These are phyloP conservation scores for Sarcophaga variegata DNA, from an alignment of 2,888 invertebrate species.

Conservation along the genomic window DNA sequence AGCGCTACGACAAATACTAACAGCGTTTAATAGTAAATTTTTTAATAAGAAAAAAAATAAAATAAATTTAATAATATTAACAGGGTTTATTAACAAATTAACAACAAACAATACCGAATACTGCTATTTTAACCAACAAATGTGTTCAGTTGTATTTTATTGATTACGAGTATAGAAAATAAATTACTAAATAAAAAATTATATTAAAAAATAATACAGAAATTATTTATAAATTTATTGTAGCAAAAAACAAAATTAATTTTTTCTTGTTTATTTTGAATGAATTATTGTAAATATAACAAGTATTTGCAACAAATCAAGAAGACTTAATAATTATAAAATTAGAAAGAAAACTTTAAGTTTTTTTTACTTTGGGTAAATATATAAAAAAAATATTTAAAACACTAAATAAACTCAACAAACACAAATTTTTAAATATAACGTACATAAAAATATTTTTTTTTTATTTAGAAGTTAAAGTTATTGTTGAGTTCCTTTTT, in stretches of 20 bases:
- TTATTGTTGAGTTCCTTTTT: not conserved
- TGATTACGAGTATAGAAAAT: conserved; percentile 29
- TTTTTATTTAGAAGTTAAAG: no score
- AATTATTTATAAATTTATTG: not conserved
- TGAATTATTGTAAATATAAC: conserved; percentile 40
- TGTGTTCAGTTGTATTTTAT: conserved; percentile 62
- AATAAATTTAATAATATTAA: conserved; percentile 25
- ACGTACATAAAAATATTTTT: no score
- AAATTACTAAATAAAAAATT: conserved; percentile 37
- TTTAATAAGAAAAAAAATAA: not conserved
- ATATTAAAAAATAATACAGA: conserved; percentile 19
- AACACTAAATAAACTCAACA: not conserved
- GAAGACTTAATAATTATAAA: conserved; percentile 56
- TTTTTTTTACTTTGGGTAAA: conserved; percentile 34
- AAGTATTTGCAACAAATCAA: conserved; percentile 43
- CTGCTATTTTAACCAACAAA: conserved; percentile 62
- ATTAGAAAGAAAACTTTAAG: conserved; percentile 38
- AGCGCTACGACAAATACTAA: conserved; percentile 15
- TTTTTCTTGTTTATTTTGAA: not conserved
- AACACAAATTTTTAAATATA: no score
- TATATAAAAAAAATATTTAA: conserved; percentile 6
- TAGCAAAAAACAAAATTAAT: conserved; percentile 2
- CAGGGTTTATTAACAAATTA: conserved; percentile 52
- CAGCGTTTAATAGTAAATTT: conserved; percentile 18
- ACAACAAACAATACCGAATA: conserved; percentile 39